Evolutionary conservation across 1,140 invertebrate genomes (phyloP).

Genomic region (Apocrypta bakeri): DNA sequence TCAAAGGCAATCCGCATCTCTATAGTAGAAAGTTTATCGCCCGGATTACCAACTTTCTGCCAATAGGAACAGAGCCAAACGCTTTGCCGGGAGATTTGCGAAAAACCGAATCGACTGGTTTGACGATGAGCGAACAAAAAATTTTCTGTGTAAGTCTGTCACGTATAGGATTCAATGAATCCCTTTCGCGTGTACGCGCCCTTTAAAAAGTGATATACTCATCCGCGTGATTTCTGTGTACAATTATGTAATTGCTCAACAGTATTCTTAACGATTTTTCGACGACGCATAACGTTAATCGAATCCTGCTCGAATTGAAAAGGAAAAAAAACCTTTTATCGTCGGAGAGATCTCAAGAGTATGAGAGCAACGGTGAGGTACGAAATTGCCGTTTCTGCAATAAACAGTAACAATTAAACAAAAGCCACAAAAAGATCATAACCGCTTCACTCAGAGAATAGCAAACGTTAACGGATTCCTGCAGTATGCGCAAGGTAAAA

Average conservation of each 20-base stretch:
- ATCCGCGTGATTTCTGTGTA: not conserved
- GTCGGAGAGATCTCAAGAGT: too few relatives aligned
- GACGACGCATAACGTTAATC: too few relatives aligned
- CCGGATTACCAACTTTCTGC: conserved; percentile 38
- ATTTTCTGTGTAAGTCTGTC: conserved; percentile 17
- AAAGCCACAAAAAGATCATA: not conserved
- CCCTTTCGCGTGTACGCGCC: not conserved
- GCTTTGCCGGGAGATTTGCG: conserved; percentile 13
- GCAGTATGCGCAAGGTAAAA: not conserved
- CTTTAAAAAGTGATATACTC: not conserved
- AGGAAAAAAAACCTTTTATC: too few relatives aligned
- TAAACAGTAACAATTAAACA: conserved; percentile 2
- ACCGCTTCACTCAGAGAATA: not conserved
- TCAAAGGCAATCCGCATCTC: conserved; percentile 30
- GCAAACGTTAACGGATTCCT: not conserved
- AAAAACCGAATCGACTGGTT: conserved; percentile 22
- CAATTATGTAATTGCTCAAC: too few relatives aligned
- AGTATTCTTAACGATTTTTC: too few relatives aligned
- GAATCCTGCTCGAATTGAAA: too few relatives aligned
- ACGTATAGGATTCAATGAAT: not conserved
- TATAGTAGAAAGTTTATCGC: conserved; percentile 31
- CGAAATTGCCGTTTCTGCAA: not conserved
- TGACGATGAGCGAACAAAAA: conserved; percentile 15
- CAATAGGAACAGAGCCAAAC: conserved; percentile 34
- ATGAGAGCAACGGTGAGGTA: too few relatives aligned